Percentiles rank a stretch among this genome's conserved stretches.
Evolutionary conservation across 2,797 vertebrate genomes (phyloP).

Genomic region (Echeneis naucrates): DNA sequence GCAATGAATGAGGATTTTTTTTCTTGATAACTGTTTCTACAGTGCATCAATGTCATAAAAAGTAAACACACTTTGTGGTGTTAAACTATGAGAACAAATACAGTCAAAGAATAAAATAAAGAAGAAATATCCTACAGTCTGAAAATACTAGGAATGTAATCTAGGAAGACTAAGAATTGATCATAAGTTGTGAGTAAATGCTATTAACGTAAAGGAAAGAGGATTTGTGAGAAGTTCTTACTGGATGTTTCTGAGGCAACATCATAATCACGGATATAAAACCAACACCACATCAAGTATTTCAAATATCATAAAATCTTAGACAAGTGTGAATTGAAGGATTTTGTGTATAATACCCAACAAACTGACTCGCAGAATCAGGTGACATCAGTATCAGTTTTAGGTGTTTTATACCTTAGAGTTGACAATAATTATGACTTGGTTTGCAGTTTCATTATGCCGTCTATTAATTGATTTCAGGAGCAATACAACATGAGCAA

Average conservation of each 20-base stretch:
- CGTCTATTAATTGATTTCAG: constrained; percentile 15
- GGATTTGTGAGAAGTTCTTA: background rate
- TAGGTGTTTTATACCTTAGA: background rate
- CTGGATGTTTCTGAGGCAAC: background rate
- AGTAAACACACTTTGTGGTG: no score
- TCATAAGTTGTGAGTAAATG: background rate
- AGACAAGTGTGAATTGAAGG: background rate
- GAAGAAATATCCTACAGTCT: no score
- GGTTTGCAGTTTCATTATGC: background rate
- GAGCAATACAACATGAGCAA: constrained; percentile 1
- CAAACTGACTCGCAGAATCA: background rate
- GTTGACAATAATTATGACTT: background rate
- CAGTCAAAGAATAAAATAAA: no score
- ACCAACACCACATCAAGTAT: background rate
- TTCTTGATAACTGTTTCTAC: no score
- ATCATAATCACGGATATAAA: background rate
- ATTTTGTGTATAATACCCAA: background rate
- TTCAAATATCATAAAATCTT: no score
- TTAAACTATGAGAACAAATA: no score
- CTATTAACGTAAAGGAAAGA: background rate
- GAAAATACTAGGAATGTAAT: background rate
- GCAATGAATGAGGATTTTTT: no score
- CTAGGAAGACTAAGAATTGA: background rate
- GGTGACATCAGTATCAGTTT: background rate
- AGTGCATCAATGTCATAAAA: no score